phyloP scores from a whole-genome alignment of 2,797 vertebrate genomes.

The Notolepis coatsorum region DNA sequence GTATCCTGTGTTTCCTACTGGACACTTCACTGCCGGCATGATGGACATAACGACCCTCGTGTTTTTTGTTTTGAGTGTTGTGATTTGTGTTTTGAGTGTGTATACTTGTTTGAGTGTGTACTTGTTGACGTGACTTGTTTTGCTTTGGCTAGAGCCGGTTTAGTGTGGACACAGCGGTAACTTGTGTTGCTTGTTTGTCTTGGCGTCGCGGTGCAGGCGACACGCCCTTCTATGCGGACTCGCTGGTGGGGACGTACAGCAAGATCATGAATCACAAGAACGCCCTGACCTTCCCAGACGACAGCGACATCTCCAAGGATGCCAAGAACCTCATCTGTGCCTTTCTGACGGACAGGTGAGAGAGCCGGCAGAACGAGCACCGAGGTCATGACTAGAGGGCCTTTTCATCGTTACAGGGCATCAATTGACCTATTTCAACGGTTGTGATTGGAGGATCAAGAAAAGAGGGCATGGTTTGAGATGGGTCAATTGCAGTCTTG shows the following conservation, averaged over 20 bases:
- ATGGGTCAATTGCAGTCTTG: too few relatives aligned
- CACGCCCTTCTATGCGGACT: constrained; percentile 98
- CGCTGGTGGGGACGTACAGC: constrained; percentile 97
- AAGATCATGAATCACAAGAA: constrained; percentile 99
- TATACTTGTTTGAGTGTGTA: not conserved
- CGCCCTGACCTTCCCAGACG: constrained; percentile 95
- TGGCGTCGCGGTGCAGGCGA: constrained; percentile 82
- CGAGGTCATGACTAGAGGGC: constrained; percentile 4
- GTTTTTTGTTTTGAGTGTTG: not conserved
- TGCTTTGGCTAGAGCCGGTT: too few relatives aligned
- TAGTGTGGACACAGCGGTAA: not conserved
- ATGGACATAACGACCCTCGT: not conserved
- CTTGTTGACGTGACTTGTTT: too few relatives aligned
- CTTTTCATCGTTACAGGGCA: constrained; percentile 21
- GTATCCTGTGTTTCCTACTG: constrained; percentile 1
- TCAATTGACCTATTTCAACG: constrained; percentile 22
- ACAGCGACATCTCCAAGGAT: constrained; percentile 97
- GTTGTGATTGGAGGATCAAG: too few relatives aligned
- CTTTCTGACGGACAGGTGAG: constrained; percentile 96
- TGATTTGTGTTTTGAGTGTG: not conserved
- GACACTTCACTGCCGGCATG: not conserved
- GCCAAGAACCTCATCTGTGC: constrained; percentile 99
- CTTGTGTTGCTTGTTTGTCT: not conserved
- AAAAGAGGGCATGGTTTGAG: too few relatives aligned
- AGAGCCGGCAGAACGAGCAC: not conserved